phyloP scores from a whole-genome alignment of 2,888 invertebrate species.

The Sussaba pulchella region DNA sequence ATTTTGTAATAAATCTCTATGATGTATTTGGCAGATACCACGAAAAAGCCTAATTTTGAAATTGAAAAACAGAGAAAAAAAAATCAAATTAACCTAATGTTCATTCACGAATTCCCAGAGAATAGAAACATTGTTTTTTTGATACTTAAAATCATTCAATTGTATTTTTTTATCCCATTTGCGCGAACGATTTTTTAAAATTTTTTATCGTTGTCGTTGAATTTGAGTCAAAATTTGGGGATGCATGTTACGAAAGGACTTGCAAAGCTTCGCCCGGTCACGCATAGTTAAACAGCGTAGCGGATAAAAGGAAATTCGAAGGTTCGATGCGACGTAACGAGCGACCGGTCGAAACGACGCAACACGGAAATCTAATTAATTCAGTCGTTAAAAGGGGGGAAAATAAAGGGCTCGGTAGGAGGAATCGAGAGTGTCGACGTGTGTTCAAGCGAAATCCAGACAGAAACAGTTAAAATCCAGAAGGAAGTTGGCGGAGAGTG shows the following conservation, averaged over 20 bases:
- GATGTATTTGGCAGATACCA: constrained; percentile 1
- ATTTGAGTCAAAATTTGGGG: constrained; percentile 15
- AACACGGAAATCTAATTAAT: constrained; percentile 70
- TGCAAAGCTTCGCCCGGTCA: no score
- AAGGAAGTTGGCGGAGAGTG: constrained; percentile 35
- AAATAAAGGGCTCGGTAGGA: constrained; percentile 21
- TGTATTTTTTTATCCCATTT: constrained; percentile 1
- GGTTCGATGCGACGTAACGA: constrained; percentile 57
- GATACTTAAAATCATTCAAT: no score
- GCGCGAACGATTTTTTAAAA: no score
- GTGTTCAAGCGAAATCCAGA: constrained; percentile 49
- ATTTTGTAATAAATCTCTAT: constrained; percentile 33
- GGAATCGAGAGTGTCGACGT: constrained; percentile 36
- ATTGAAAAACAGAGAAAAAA: no score
- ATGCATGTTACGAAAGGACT: constrained; percentile 8
- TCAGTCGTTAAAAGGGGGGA: constrained; percentile 47
- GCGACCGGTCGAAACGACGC: constrained; percentile 49
- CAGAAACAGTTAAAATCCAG: constrained; percentile 45
- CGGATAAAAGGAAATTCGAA: constrained; percentile 74
- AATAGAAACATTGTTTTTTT: background rate
- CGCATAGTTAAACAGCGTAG: constrained; percentile 75
- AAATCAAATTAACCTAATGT: no score
- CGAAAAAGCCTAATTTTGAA: no score
- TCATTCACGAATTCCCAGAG: no score
- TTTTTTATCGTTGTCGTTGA: constrained; percentile 18